Base-by-base conservation (phyloP, 2,888 invertebrate species). In the Drosophila antonietae region DNA sequence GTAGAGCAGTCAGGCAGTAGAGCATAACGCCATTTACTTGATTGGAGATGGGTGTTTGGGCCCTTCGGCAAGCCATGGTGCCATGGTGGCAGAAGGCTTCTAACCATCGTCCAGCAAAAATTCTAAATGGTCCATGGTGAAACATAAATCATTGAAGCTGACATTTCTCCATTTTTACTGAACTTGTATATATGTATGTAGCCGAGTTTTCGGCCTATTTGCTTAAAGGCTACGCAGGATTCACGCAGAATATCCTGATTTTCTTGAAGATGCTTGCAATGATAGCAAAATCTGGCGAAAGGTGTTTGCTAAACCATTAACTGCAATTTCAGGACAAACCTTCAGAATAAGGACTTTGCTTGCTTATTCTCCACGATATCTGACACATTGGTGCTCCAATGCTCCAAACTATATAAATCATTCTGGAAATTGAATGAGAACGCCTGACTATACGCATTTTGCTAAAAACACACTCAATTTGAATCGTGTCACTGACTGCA, bases 131-230 rank as follows among this genome's bases (percentile, higher is more conserved):
- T 81, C 73, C 88, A 87, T 85, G 83, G 90, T 84, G 75, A 86
- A 87, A 81, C 91, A 91, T 91, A 90, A 91, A 91, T 91, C 91
- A 91, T 91, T 89, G 90, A 75, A 90, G 78, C 91, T 90, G 91
- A 91, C 91, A 88, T 90, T 83, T 88, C 81, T 83, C 86, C 90
- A 90, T 90, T 91, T 90, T 76, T 35, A 79, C 78, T 82, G 63
- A 70, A 80, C 84, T 75, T 82, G 77, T 80, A 78, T 75, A 68
- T 23, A 37, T 37, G 37, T 15, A 18, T 51, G 51, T 35, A 61
- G 72, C 64, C 58, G 59, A 77, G 57, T 58, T 55, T 55, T 65
- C n/a, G 2, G 33, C 28, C 43, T 69, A 20, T 63, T 31, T 31
- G 14, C 59, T 33, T 18, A 51, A 37, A 68, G 60, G 52, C 39